Conservation (phyloP, 2,888 invertebrate genomes). For the Epistrophella euchroma region DNA sequence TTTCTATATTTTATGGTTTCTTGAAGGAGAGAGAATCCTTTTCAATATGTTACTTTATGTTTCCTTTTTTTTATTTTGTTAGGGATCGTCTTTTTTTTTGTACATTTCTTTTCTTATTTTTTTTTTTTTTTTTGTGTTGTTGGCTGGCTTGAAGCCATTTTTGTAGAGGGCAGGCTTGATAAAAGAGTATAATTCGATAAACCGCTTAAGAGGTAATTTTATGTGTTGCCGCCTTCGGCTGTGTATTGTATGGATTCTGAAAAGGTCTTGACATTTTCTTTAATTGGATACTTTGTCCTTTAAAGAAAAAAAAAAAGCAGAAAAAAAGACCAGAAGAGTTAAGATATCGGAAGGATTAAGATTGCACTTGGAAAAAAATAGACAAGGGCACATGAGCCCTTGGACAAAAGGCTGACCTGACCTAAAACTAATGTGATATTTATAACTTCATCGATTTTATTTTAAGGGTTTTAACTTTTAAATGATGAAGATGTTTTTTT, state of each 20-base stretch:
- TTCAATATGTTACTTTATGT: slow-evolving; percentile 29
- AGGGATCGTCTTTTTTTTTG: slow-evolving; percentile 20
- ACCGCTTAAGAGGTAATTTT: slow-evolving; percentile 70
- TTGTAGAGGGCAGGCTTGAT: slow-evolving; percentile 42
- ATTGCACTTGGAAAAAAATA: not conserved
- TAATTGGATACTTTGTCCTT: slow-evolving; percentile 65
- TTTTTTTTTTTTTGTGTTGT: slow-evolving; percentile 4
- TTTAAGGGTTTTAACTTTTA: not conserved
- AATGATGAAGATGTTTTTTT: not conserved
- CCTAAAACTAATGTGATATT: slow-evolving; percentile 7
- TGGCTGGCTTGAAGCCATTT: slow-evolving; percentile 61
- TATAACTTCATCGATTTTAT: not conserved
- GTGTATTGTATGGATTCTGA: slow-evolving; percentile 62
- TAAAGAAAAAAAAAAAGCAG: not conserved
- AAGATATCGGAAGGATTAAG: slow-evolving; percentile 18
- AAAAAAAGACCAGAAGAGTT: slow-evolving; percentile 4
- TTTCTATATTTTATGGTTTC: slow-evolving; percentile 54
- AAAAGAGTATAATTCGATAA: slow-evolving; percentile 63
- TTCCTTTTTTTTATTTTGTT: slow-evolving; percentile 14
- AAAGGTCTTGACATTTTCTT: slow-evolving; percentile 60
- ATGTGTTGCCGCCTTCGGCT: slow-evolving; percentile 46
- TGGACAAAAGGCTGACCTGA: slow-evolving; percentile 6
- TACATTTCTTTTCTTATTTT: slow-evolving; percentile 5
- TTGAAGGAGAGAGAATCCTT: slow-evolving; percentile 43
- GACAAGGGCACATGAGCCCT: not conserved